Conservation (phyloP, 2,797 vertebrate species). For the Florisuga fusca region DNA sequence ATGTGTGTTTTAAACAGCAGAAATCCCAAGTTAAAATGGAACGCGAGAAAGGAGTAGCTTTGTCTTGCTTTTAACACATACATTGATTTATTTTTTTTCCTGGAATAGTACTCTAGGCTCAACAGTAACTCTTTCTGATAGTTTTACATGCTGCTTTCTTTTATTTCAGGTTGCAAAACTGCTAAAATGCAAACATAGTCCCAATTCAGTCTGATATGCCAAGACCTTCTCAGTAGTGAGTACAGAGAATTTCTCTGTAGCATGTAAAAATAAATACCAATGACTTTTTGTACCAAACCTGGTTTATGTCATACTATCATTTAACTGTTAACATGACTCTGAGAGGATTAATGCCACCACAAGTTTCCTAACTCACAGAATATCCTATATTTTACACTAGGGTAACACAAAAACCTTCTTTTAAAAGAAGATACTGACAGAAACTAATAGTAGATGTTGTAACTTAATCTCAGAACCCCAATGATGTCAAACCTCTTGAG, state of each 20-base stretch:
- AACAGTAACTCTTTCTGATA: not conserved
- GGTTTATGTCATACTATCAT: not conserved
- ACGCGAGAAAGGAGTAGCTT: not conserved
- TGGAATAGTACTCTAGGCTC: not conserved
- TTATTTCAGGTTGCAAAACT: not conserved
- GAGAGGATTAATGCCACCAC: conserved; percentile 1
- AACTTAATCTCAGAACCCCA: conserved; percentile 67
- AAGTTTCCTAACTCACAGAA: conserved; percentile 29
- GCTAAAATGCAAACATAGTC: not conserved
- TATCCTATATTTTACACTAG: conserved; percentile 17
- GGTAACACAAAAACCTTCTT: conserved; percentile 47
- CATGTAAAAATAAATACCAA: not conserved
- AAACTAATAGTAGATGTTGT: conserved; percentile 59
- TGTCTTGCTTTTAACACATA: not conserved
- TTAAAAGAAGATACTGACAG: conserved; percentile 62
- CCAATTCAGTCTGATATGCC: not conserved
- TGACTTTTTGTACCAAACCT: conserved; percentile 21
- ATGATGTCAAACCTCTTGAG: conserved; percentile 74
- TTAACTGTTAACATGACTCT: not conserved
- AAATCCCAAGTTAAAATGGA: not conserved
- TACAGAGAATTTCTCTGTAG: not conserved
- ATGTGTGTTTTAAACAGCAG: not conserved
- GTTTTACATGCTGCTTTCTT: not conserved
- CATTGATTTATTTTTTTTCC: not conserved
- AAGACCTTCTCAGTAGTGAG: not conserved